Base-by-base conservation (phyloP, 2,797 vertebrate genomes). In the Enteromius trimaculatus region DNA sequence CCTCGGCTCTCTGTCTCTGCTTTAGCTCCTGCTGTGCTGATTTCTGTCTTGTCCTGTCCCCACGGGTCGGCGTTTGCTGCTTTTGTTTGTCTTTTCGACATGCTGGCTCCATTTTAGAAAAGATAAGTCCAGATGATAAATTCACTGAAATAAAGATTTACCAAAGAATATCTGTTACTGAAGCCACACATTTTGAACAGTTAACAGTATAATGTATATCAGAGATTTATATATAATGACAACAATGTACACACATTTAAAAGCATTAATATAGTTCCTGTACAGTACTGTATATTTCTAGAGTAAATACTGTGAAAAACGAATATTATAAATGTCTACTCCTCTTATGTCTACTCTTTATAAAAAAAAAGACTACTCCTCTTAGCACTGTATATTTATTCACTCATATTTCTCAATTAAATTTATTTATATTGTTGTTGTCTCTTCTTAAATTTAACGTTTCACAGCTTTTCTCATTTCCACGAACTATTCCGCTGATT, bases 1-100 rank as follows among this genome's bases (percentile, higher is more conserved):
- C 97, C 97, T 98, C 97, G 0, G 97, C 96, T 89, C 97, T 93
- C 87, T 98, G 97, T 74, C 97, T 92, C 85, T 98, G 97, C 89
- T 98, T 98, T 72, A 96, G 94, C 92, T 98, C 97, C 60, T 98
- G 97, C 88, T 98, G 97, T 0, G 96, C 97, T 23, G 96, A 96
- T 72, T 95, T 97, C 92, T 97, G 97, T 86, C 94, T 96, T 77
- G 93, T 93, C 90, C 96, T 85, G 90, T 98, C 97, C 68, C 95
- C 95, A 88, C 97, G 93, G 66, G 94, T 95, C 1, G 94, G 94
- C 0, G 96, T 94, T 3, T 96, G 97, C 64, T 95, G 89, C 90
- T 96, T 97, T 8, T 94, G 90, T 80, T 96, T 95, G 91, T 97
- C 96, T 91, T 95, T 97, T 7, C 96, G 95, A 76, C 93, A 92